phyloP scores from a whole-genome alignment of 2,797 vertebrate genomes.

The Bradypodion ventrale region DNA sequence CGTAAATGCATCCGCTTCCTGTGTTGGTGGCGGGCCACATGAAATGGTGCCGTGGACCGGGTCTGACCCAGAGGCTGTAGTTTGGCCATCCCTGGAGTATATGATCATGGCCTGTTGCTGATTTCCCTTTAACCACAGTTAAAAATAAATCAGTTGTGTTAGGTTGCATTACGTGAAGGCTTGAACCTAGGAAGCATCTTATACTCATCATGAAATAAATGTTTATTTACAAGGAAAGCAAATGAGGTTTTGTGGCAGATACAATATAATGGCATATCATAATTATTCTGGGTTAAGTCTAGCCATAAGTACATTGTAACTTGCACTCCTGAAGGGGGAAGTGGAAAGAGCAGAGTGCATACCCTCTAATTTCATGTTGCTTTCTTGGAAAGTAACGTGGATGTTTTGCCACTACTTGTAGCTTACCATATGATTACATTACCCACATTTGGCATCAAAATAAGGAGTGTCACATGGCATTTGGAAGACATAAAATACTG shows the following conservation, averaged over 20 bases:
- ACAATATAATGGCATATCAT: constrained; percentile 30
- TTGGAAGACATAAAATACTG: not conserved
- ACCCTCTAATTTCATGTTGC: constrained; percentile 44
- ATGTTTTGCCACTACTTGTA: constrained; percentile 50
- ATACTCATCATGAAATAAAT: constrained; percentile 13
- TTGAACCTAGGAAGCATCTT: not conserved
- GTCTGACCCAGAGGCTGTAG: no score
- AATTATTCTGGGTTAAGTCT: constrained; percentile 47
- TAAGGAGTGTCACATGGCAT: constrained; percentile 26
- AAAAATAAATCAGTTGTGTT: not conserved
- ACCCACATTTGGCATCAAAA: constrained; percentile 36
- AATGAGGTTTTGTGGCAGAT: constrained; percentile 56
- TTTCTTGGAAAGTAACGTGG: constrained; percentile 35
- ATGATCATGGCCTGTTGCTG: not conserved
- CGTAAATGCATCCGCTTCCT: no score
- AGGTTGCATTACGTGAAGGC: not conserved
- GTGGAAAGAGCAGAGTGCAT: constrained; percentile 30
- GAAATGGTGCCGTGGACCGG: no score
- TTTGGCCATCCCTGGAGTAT: no score
- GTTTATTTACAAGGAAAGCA: constrained; percentile 49
- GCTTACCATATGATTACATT: constrained; percentile 46
- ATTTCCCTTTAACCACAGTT: not conserved
- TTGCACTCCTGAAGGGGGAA: constrained; percentile 41
- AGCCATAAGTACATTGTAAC: constrained; percentile 48
- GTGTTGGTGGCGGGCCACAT: no score